phyloP scores from a whole-genome alignment of 2,888 invertebrate species.

The Tenthredo mesomela region DNA sequence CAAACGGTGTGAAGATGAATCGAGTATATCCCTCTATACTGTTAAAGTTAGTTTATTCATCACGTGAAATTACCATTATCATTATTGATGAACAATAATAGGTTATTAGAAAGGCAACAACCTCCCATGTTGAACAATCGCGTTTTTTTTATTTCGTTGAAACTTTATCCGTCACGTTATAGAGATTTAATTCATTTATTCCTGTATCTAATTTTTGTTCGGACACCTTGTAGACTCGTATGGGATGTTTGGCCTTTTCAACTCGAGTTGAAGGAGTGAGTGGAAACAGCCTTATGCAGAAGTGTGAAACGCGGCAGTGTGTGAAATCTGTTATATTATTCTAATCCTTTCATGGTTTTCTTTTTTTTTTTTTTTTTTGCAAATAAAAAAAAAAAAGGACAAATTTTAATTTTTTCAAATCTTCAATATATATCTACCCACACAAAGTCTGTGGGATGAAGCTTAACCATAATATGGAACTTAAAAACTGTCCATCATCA shows the following conservation, averaged over 20 bases:
- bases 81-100: neutral
- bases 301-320: neutral
- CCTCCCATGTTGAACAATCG: neutral
- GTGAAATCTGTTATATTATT: conserved; percentile 11
- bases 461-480: neutral
- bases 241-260: conserved; percentile 35
- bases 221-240: conserved; percentile 27
- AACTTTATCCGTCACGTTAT: neutral
- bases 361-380: neutral
- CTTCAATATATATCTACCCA: conserved; percentile 6
- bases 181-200: neutral
- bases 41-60: neutral
- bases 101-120: neutral
- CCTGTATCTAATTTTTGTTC: neutral
- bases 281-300: conserved; percentile 10
- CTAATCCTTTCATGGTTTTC: neutral
- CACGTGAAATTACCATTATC: neutral
- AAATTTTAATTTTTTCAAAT: neutral
- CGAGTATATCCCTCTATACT: neutral
- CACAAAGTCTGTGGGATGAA: conserved; percentile 5
- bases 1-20: neutral
- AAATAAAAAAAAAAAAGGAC: neutral
- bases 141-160: neutral
- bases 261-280: conserved; percentile 2
- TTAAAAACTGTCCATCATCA: conserved; percentile 3